These are phyloP conservation scores for Myotis yumanensis DNA, from an alignment of 2,113 vertebrate species.

Conservation along the genomic window DNA sequence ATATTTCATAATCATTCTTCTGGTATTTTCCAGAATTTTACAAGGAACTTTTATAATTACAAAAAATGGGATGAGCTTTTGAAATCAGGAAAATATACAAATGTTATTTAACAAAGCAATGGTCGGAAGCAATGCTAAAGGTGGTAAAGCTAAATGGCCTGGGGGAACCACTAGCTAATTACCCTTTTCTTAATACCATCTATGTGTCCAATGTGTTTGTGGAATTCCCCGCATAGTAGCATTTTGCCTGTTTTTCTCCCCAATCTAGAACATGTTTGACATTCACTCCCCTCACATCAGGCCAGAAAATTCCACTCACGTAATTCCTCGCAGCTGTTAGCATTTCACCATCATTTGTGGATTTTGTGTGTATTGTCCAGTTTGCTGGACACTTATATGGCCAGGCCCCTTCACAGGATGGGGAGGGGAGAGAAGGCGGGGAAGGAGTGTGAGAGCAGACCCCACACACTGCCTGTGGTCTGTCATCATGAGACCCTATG, in stretches of 20 bases:
- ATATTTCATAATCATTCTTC: slow-evolving; percentile 9
- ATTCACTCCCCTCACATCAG: slow-evolving; percentile 14
- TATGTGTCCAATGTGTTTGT: not conserved
- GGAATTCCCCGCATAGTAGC: not conserved
- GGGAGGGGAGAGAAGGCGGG: not conserved
- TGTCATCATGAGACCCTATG: not conserved
- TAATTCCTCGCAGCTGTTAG: slow-evolving; percentile 23
- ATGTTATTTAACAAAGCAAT: not conserved
- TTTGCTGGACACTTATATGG: not conserved
- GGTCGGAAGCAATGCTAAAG: not conserved
- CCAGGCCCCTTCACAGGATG: not conserved
- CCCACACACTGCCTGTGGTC: not conserved
- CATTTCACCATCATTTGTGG: not conserved
- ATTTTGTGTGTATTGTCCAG: not conserved
- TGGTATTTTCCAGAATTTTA: slow-evolving; percentile 38
- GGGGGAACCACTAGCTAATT: not conserved
- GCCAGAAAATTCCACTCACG: not conserved
- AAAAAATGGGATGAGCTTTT: slow-evolving; percentile 26
- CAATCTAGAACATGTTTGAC: slow-evolving; percentile 26
- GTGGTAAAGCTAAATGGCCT: not conserved
- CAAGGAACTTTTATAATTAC: slow-evolving; percentile 28
- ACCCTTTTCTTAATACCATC: not conserved
- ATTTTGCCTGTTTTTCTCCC: not conserved
- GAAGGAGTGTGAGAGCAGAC: not conserved
- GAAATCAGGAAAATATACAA: slow-evolving; percentile 1